Evolutionary conservation across 1,140 invertebrate genomes (phyloP).

Genomic region (Papilio polyxenes): DNA sequence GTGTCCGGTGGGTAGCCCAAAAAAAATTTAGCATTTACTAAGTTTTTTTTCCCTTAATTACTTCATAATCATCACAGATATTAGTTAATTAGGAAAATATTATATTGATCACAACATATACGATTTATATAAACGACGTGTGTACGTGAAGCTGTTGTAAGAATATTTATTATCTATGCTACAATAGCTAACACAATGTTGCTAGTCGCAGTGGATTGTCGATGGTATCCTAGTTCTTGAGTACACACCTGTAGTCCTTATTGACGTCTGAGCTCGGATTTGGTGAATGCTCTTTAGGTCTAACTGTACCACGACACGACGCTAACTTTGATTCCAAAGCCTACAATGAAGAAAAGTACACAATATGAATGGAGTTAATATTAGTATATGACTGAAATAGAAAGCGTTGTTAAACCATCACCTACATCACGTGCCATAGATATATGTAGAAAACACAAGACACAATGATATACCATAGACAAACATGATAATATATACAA

Average conservation of each 20-base stretch:
- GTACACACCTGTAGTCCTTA: conserved; percentile 80
- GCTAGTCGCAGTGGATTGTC: conserved; percentile 32
- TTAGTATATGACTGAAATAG: conserved; percentile 66
- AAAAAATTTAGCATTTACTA: conserved; percentile 58
- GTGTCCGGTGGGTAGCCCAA: conserved; percentile 74
- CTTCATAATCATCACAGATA: conserved; percentile 75
- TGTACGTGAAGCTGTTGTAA: conserved; percentile 57
- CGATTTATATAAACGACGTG: conserved; percentile 55
- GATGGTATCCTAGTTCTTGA: conserved; percentile 70
- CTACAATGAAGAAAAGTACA: conserved; percentile 80
- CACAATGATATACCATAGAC: conserved; percentile 9
- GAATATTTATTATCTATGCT: conserved; percentile 58
- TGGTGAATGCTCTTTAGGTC: conserved; percentile 78
- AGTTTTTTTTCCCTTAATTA: conserved; percentile 56
- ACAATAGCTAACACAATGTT: conserved; percentile 57
- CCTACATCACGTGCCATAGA: conserved; percentile 30
- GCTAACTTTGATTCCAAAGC: conserved; percentile 82
- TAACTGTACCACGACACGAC: conserved; percentile 80
- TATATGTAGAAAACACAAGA: not conserved
- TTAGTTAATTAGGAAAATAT: conserved; percentile 74
- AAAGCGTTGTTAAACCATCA: conserved; percentile 52
- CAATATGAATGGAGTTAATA: conserved; percentile 77
- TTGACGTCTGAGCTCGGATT: conserved; percentile 71
- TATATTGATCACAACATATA: conserved; percentile 65
- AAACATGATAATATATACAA: conserved; percentile 13